Conservation (phyloP, 2,888 invertebrate genomes). For the Gandaritis pyraliata region DNA sequence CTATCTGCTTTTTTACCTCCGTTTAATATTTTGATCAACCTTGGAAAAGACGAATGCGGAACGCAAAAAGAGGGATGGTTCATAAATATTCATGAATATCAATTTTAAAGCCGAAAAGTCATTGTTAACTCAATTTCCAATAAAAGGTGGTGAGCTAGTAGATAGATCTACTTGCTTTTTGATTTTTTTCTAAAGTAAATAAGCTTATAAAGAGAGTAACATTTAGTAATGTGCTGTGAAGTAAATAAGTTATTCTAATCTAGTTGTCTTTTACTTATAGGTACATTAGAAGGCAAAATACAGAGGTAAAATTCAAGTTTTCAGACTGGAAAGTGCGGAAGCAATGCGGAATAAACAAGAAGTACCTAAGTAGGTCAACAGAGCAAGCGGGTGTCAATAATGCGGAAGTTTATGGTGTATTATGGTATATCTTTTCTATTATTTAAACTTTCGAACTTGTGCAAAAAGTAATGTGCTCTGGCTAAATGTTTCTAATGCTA, state of each 20-base stretch:
- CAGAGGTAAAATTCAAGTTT: conserved; percentile 1
- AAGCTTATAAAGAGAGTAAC: no score
- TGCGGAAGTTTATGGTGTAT: conserved; percentile 47
- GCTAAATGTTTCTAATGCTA: no score
- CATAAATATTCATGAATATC: conserved; percentile 83
- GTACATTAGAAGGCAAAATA: neutral
- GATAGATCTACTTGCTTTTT: conserved; percentile 58
- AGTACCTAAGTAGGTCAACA: conserved; percentile 54
- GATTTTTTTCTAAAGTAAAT: neutral
- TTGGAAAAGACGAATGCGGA: conserved; percentile 43
- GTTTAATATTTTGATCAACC: conserved; percentile 14
- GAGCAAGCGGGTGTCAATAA: conserved; percentile 55
- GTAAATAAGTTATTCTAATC: no score
- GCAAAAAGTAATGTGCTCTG: neutral
- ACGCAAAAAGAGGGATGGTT: conserved; percentile 65
- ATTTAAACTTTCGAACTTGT: neutral
- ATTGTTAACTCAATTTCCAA: conserved; percentile 79
- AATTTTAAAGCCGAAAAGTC: conserved; percentile 74
- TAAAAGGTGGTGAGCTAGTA: conserved; percentile 64
- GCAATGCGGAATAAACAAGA: conserved; percentile 17
- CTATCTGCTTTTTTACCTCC: neutral
- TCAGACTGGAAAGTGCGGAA: conserved; percentile 8
- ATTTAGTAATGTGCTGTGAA: no score
- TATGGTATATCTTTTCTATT: no score
- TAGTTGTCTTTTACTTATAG: no score